These are phyloP conservation scores for Parelbella ahira DNA, from an alignment of 2,888 invertebrate species.

Conservation along the genomic window DNA sequence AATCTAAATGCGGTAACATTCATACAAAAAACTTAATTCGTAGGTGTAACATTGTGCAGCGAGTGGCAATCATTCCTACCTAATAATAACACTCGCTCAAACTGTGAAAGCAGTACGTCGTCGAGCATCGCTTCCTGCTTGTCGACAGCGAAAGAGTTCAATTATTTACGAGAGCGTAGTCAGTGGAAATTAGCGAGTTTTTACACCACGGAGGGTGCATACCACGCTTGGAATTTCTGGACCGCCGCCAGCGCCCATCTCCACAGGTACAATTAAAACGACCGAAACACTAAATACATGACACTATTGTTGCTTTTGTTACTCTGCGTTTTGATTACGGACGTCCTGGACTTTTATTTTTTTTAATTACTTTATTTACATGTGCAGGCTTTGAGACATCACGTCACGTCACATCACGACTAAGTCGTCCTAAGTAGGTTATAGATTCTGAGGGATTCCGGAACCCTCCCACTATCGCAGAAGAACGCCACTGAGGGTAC, in stretches of 20 bases:
- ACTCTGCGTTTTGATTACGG: no score
- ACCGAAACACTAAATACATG: constrained; percentile 30
- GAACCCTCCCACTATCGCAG: no score
- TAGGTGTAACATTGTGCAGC: no score
- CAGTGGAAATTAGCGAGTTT: constrained; percentile 23
- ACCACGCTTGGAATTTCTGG: constrained; percentile 35
- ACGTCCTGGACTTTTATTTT: no score
- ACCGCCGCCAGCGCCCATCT: constrained; percentile 31
- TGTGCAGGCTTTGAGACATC: no score
- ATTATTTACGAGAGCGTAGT: constrained; percentile 23
- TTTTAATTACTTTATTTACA: no score
- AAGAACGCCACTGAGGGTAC: no score
- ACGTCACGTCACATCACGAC: no score
- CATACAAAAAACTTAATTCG: no score
- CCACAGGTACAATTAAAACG: constrained; percentile 36
- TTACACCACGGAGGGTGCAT: constrained; percentile 28
- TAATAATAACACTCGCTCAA: constrained; percentile 8
- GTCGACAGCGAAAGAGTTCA: constrained; percentile 14
- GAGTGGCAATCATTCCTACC: neutral
- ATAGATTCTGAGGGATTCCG: no score
- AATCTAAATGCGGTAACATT: no score
- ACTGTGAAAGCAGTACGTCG: constrained; percentile 12
- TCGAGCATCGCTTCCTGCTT: constrained; percentile 11
- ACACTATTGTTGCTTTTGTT: constrained; percentile 24
- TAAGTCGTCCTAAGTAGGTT: no score